These are phyloP conservation scores for Crocidura indochinensis DNA, from an alignment of 2,797 vertebrate species.

Conservation along the genomic window DNA sequence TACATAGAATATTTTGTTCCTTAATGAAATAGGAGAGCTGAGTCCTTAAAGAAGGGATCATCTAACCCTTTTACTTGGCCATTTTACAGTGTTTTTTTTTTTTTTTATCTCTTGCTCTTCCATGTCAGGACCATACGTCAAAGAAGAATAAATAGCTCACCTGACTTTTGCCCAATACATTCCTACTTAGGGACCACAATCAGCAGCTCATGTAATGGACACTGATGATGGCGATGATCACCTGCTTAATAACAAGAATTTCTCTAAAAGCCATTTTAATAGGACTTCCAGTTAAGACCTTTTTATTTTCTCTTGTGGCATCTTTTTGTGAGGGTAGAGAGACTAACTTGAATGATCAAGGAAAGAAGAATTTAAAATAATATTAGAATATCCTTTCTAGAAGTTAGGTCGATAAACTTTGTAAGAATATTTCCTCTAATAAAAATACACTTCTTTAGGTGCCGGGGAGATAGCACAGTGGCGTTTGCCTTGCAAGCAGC, in stretches of 20 bases:
- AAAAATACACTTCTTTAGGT: too few species aligned
- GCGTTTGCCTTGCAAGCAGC: too few species aligned
- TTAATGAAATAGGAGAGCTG: neutral
- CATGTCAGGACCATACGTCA: neutral
- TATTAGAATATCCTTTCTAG: conserved; percentile 17
- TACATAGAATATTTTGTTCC: neutral
- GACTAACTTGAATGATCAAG: conserved; percentile 6
- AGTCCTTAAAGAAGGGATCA: neutral
- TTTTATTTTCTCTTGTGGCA: conserved; percentile 5
- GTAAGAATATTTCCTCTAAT: conserved; percentile 39
- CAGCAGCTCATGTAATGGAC: neutral
- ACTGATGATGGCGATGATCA: neutral
- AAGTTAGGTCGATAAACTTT: conserved; percentile 43
- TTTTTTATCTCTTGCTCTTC: neutral
- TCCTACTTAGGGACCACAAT: neutral
- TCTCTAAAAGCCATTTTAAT: conserved; percentile 33
- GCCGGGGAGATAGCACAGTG: too few species aligned
- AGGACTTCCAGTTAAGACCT: conserved; percentile 17
- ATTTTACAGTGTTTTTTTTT: conserved; percentile 19
- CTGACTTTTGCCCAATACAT: neutral
- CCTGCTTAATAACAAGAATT: conserved; percentile 28
- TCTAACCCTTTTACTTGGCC: neutral
- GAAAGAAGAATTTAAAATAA: conserved; percentile 8
- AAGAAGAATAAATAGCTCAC: neutral
- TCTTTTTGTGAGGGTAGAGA: neutral